Conservation (phyloP, 35 echinoderm and acorn worm species). For the Patiria miniata region DNA sequence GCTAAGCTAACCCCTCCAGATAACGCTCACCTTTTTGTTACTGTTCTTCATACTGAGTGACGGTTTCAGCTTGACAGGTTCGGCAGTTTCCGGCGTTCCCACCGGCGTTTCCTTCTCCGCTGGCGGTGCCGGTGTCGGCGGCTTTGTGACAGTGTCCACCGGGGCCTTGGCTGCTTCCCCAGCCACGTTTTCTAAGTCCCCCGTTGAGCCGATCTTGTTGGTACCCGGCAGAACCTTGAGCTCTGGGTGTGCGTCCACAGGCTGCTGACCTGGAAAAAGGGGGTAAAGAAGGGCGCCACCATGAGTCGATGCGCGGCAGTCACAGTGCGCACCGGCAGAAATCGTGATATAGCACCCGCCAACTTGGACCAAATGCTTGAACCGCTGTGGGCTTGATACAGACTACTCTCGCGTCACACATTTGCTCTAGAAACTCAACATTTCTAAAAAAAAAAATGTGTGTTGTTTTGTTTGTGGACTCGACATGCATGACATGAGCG, state of each 20-base stretch:
- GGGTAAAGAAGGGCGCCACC: too few species aligned
- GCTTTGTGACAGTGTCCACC: not conserved
- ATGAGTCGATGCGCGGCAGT: too few species aligned
- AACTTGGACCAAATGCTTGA: too few species aligned
- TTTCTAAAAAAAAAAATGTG: too few species aligned
- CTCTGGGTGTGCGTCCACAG: not conserved
- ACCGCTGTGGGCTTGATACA: too few species aligned
- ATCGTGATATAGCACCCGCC: too few species aligned
- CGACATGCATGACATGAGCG: too few species aligned
- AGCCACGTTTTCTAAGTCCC: not conserved
- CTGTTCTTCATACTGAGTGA: slow-evolving; percentile 40
- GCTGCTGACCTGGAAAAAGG: not conserved
- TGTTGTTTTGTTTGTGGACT: too few species aligned
- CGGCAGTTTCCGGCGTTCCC: not conserved
- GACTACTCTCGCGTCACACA: too few species aligned
- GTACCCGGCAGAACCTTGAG: not conserved
- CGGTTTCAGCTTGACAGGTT: slow-evolving; percentile 30
- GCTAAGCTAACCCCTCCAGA: too few species aligned
- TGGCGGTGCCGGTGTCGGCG: not conserved
- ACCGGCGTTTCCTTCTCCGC: not conserved
- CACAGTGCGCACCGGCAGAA: too few species aligned
- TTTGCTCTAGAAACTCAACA: too few species aligned
- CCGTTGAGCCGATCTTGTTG: slow-evolving; percentile 19
- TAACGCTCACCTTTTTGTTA: slow-evolving; percentile 26
- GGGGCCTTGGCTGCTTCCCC: not conserved